Base-by-base conservation (phyloP, 2,113 vertebrate genomes). In the Anolis carolinensis region DNA sequence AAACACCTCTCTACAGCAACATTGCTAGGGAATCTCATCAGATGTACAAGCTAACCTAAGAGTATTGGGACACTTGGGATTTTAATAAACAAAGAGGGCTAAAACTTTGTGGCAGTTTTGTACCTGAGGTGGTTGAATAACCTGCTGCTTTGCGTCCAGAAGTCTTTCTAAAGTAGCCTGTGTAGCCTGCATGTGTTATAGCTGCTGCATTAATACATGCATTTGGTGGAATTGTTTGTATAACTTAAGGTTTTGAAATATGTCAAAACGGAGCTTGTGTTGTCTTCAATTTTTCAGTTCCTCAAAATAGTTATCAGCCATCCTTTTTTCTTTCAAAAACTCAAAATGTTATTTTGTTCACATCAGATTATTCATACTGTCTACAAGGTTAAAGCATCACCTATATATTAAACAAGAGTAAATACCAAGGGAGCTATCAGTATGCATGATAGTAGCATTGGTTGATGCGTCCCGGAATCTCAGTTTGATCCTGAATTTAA, bases 1-100 rank as follows among this genome's bases (percentile, higher is more conserved):
- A 97, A 95, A 94, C 90, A 92, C 81, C 93, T 95, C 93, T 95
- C 48, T 94, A 67, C 71, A 74, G 90, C 67, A 10, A 20, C 55
- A 32, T n/a, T 80, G 78, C 59, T 36, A 10, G 0, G 88, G 88
- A 87, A 90, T 32, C 91, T 95, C 82, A 36, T 85, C 86, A 83
- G 91, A 73, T 86, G n/a, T 48, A 93, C 91, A 87, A 87, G 52
- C 36, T 65, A 55, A 79, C 23, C 25, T n/a, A 85, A 74, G 86
- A 39, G 44, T 44, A 23, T 34, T 44, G 34, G 27, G 84, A 84
- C 84, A 63, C 11, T 25, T 75, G 6, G 27, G 34, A 27, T 25
- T 68, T 62, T 79, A 34, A 87, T 85, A 82, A 65, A 23, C 3
- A 77, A 2, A 68, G 84, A 52, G 63, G 0, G 8, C 9, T 36